phyloP scores from a whole-genome alignment of 2,888 invertebrate species.

The Pachycephus smyrnensis region DNA sequence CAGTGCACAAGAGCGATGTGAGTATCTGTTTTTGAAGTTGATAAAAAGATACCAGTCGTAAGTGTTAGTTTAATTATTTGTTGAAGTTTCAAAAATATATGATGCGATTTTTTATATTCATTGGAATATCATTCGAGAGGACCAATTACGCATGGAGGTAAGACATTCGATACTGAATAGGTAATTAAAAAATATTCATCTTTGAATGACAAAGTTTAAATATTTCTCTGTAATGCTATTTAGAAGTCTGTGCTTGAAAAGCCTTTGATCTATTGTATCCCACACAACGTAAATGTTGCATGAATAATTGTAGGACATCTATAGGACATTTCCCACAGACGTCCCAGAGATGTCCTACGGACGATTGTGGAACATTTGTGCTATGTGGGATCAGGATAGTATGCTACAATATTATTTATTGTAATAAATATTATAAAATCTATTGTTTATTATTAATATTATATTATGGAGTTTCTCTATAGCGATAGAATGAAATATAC shows the following conservation, averaged over 20 bases:
- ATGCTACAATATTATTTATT: not conserved
- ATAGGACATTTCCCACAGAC: not conserved
- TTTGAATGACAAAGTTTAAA: not conserved
- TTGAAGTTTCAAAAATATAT: not conserved
- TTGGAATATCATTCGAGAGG: not conserved
- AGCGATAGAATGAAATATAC: not conserved
- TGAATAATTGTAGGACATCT: not conserved
- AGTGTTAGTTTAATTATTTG: not conserved
- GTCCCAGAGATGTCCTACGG: no score
- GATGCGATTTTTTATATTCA: not conserved
- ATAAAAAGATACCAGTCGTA: not conserved
- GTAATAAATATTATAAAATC: not conserved
- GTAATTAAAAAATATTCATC: not conserved
- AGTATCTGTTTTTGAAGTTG: not conserved
- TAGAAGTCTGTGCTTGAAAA: not conserved
- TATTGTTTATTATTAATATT: not conserved
- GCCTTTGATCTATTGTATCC: not conserved
- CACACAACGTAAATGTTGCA: not conserved
- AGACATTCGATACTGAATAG: not conserved
- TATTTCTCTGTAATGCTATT: not conserved
- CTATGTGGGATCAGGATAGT: not conserved
- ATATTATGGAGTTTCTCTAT: not conserved
- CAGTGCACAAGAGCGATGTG: not conserved
- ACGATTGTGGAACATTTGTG: not conserved
- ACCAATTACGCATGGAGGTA: not conserved